Evolutionary conservation across 2,888 invertebrate species (phyloP).

Genomic region (Hirtodrosophila confusa): DNA sequence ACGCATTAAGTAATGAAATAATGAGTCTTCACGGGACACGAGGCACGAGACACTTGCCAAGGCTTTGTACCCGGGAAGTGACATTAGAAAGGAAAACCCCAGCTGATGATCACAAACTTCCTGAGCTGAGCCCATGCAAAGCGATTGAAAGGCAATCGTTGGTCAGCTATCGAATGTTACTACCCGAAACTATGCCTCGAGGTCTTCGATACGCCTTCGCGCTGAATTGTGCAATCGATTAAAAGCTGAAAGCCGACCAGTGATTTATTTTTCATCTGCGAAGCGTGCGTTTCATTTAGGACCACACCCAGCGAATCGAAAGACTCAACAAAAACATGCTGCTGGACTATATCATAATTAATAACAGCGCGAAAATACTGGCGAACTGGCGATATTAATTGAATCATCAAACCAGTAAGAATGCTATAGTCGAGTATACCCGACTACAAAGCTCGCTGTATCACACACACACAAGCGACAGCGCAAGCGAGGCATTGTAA

Average conservation of each 20-base stretch:
- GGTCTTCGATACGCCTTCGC: conserved; percentile 41
- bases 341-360: conserved; percentile 1
- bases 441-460: no score
- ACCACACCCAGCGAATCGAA: conserved; percentile 47
- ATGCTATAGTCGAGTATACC: no score
- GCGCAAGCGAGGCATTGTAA: no score
- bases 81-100: conserved; percentile 64
- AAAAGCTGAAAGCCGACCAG: conserved; percentile 45
- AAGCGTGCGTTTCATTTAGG: conserved; percentile 50
- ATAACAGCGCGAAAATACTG: neutral
- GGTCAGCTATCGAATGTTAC: conserved; percentile 16
- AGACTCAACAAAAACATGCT: conserved; percentile 9
- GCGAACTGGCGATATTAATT: conserved; percentile 17
- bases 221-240: conserved; percentile 53
- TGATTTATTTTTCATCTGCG: conserved; percentile 53
- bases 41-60: conserved; percentile 19
- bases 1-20: no score
- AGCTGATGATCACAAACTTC: conserved; percentile 35
- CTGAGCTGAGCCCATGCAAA: conserved; percentile 51
- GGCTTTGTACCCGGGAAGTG: conserved; percentile 50
- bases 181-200: conserved; percentile 17
- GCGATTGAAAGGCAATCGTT: conserved; percentile 35
- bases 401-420: conserved; percentile 12
- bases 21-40: neutral
- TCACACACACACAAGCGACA: no score